Evolutionary conservation across 2,797 vertebrate genomes (phyloP), one percentile per base, ranked within the genome.

Genomic region (Kryptopterus vitreolus): DNA sequence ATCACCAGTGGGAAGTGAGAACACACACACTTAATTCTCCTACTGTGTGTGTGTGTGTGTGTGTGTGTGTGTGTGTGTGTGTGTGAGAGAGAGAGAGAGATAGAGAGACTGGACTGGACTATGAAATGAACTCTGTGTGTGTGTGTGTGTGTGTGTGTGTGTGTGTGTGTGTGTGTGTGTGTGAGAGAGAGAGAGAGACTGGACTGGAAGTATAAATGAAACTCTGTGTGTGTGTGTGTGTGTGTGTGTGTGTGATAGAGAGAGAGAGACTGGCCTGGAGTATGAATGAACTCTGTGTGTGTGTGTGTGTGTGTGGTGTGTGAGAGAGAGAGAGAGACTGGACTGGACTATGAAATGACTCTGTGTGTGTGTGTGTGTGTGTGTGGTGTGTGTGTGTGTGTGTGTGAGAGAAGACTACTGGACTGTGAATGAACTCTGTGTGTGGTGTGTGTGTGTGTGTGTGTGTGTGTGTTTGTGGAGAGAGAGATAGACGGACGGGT

Each of bases 1-100:
- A 46, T 86, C 52, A 82, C 83, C 16, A 24, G 85, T 62, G 76
- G 75, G 18, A 89, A 87, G 88, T 89, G 80, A 86, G 87, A 29
- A 18, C 75, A n/a, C 13, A 35, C 35, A 13, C 10, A n/a, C 31
- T 16, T 2, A 6, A 7, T 48, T 24, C 35, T 70, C 13, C 20
- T 46, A 20, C 24, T 29, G 24, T 70, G 15, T 70, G n/a, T 69
- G 62, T 66, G 35, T 24, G 18, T 65, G 62, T 65, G 10, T 24
- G 38, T 62, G 66, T 70, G 46, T 43, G n/a, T 26, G 46, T 71
- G 13, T 62, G 55, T 58, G 55, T 55, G 13, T 59, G 18, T 75
- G 12, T 35, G 9, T 52, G 29, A 48, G 8, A 58, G 15, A 78
- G 62, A 35, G 10, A 5, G 31, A 33, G 61, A 18, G 26, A n/a